phyloP scores from a whole-genome alignment of 2,888 invertebrate genomes.

The Sepioteuthis lessoniana region DNA sequence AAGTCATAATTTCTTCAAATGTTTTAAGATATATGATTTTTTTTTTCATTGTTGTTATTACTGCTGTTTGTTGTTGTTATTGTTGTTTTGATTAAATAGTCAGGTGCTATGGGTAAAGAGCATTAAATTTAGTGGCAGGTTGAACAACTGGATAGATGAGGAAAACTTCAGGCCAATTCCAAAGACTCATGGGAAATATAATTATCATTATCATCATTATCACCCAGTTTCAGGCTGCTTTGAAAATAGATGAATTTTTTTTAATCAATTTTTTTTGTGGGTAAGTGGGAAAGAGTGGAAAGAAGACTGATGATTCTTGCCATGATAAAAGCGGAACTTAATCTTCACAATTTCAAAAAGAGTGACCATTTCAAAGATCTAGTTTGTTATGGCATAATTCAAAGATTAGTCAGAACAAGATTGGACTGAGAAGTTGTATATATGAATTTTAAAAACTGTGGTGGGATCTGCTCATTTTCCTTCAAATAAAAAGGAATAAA shows the following conservation, averaged over 20 bases:
- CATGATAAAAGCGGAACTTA: background rate
- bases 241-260: background rate
- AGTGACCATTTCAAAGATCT: slow-evolving; percentile 9
- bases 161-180: background rate
- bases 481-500: background rate
- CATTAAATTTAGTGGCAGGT: background rate
- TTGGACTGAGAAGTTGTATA: background rate
- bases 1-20: background rate
- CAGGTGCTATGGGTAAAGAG: background rate
- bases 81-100: background rate
- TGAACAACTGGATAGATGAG: background rate
- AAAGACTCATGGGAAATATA: background rate
- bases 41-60: background rate
- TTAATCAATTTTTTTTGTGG: background rate
- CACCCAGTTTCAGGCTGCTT: slow-evolving; percentile 20
- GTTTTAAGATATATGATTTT: background rate
- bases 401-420: background rate
- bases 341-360: background rate
- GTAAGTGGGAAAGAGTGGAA: background rate
- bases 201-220: background rate
- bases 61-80: background rate
- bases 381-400: background rate
- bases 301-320: background rate
- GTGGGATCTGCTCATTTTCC: background rate
- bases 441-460: background rate